These are phyloP conservation scores for Drosophila leonis DNA, from an alignment of 2,888 invertebrate species.

Conservation along the genomic window DNA sequence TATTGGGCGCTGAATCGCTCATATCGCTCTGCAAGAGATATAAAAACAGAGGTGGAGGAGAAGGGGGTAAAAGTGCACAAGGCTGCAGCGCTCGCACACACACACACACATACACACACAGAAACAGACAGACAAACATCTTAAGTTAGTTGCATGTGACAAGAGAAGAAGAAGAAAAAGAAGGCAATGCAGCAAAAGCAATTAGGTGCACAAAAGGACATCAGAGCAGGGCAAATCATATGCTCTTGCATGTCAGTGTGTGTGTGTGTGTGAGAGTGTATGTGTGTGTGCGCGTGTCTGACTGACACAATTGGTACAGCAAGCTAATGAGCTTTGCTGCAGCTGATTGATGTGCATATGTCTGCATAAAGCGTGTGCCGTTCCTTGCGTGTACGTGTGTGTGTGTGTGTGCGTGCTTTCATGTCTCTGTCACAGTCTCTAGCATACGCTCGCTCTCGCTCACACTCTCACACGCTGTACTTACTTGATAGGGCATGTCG, in stretches of 20 bases:
- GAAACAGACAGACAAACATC: conserved; percentile 8
- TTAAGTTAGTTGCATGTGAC: conserved; percentile 29
- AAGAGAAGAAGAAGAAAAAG: conserved; percentile 21
- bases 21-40: conserved; percentile 72
- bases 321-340: conserved; percentile 58
- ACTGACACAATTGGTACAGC: conserved; percentile 56
- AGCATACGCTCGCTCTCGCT: conserved; percentile 15
- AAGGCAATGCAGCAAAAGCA: conserved; percentile 51
- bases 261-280: conserved; percentile 8
- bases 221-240: conserved; percentile 24
- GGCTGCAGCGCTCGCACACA: background rate
- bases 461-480: conserved; percentile 34
- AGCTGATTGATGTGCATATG: conserved; percentile 47
- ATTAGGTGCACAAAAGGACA: conserved; percentile 58
- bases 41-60: background rate
- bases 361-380: conserved; percentile 12
- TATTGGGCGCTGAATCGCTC: conserved; percentile 83
- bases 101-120: conserved; percentile 2
- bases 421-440: background rate
- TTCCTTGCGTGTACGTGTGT: background rate
- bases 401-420: background rate
- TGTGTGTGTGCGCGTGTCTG: conserved; percentile 13
- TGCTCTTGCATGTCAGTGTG: conserved; percentile 16
- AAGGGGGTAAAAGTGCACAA: background rate
- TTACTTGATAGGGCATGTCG: conserved; percentile 68